Evolutionary conservation across 37 sponge, comb jelly and placozoan species (phyloP).

Genomic region (Ephydatia muelleri): DNA sequence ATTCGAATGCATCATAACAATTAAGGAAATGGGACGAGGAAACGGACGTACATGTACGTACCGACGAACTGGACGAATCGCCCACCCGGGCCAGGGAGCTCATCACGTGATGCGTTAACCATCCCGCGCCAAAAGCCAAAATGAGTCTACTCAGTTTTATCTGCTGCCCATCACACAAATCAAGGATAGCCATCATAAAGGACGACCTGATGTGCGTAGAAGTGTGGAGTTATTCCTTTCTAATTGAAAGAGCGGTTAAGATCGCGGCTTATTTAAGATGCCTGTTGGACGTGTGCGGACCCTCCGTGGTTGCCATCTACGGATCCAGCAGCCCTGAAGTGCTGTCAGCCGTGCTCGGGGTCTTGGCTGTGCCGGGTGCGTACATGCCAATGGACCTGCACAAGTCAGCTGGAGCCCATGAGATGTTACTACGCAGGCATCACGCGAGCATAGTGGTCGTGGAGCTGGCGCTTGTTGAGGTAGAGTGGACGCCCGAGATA

Average conservation of each 20-base stretch:
- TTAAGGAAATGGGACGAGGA: background rate
- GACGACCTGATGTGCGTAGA: background rate
- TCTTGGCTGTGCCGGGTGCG: conserved; percentile 21
- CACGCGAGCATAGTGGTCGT: background rate
- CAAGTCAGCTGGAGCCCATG: background rate
- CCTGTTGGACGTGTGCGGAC: background rate
- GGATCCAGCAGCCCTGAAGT: conserved; percentile 32
- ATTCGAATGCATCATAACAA: background rate
- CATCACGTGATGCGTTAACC: background rate
- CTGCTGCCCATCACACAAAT: background rate
- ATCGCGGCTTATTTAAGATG: background rate
- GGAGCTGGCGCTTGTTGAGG: background rate
- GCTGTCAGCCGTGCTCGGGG: conserved; percentile 20
- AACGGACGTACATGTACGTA: background rate
- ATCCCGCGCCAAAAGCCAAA: background rate
- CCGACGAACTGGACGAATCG: background rate
- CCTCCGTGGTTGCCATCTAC: conserved; percentile 21
- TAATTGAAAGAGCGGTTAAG: background rate
- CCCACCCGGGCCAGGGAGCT: background rate
- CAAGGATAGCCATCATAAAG: background rate
- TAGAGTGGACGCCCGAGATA: background rate
- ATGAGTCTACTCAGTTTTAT: background rate
- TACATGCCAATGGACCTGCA: conserved; percentile 19
- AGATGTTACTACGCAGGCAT: background rate
- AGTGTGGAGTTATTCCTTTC: background rate